Base-by-base conservation (phyloP, 2,113 vertebrate species). In the Atrichornis clamosus region DNA sequence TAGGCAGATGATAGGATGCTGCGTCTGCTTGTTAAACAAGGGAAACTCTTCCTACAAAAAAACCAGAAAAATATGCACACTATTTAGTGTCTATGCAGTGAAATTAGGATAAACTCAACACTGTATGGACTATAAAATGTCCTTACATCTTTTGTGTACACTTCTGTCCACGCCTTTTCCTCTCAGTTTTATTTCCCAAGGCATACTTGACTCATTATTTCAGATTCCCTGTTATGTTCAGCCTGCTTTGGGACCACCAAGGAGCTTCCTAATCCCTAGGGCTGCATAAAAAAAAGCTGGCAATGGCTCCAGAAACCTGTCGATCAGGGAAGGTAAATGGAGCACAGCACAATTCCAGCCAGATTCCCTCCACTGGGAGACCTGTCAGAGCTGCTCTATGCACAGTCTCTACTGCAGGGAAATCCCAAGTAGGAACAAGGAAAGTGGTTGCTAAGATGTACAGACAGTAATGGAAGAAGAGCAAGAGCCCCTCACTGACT, bases 31-130 rank as follows among this genome's bases (percentile, higher is more conserved):
- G 82, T 95, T 92, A 97, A 94, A 95, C 63, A 89, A 84, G 47
- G 74, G 76, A 84, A 95, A 59, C 52, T 27, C 60, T 90, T 97
- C 96, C 97, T 98, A 86, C n/a, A 46, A 95, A 96, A 85, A 93
- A 95, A 87, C 23, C 23, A 92, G 69, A 87, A n/a, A 91, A 84
- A 94, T 6, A 58, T 5, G 33, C 11, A 68, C 26, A 49, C 78
- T 69, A 32, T 84, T 93, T 86, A 86, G 80, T 88, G 15, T 72
- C 46, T 68, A 18, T 39, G 46, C 33, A 69, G 39, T 11, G 9
- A 84, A 55, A 68, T 70, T 30, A 52, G 24, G 52, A 89, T 35
- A 47, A 88, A 69, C 15, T 37, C 46, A 88, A 32, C 18, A n/a
- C 53, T 64, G 1, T 19, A 73, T 90, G 44, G 20, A 56, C 20